Conservation (phyloP, 2,113 vertebrate genomes). For the Fulica atra region DNA sequence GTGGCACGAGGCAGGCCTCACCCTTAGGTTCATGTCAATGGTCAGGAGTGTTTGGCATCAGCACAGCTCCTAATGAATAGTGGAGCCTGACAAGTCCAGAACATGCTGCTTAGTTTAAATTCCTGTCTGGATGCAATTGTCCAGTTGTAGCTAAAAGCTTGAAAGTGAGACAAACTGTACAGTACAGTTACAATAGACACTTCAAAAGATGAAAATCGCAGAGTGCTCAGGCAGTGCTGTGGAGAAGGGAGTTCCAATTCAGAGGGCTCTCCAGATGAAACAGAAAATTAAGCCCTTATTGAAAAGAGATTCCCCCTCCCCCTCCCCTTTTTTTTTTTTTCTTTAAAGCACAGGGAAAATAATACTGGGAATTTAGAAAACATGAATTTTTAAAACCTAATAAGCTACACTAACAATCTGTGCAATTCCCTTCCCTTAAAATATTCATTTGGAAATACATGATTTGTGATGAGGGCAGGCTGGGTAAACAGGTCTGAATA, state of each 20-base stretch:
- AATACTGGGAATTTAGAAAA: constrained; percentile 54
- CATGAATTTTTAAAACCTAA: constrained; percentile 67
- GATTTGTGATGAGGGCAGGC: neutral
- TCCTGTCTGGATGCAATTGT: neutral
- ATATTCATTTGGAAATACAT: constrained; percentile 55
- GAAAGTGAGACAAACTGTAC: constrained; percentile 23
- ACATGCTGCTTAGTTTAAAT: neutral
- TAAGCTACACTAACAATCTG: constrained; percentile 53
- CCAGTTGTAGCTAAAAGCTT: constrained; percentile 23
- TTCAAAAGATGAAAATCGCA: constrained; percentile 9
- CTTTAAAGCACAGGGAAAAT: constrained; percentile 44
- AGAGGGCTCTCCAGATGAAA: constrained; percentile 28
- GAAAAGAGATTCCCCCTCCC: neutral
- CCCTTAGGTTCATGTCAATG: neutral
- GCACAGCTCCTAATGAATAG: neutral
- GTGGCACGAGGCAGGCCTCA: neutral
- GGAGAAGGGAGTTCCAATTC: constrained; percentile 22
- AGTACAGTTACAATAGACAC: neutral
- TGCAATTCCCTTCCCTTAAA: constrained; percentile 48
- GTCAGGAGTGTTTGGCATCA: neutral
- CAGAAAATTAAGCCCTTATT: constrained; percentile 23
- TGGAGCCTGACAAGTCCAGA: neutral
- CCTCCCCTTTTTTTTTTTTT: rapidly evolving
- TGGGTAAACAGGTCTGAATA: neutral
- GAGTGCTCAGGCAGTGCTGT: neutral